phyloP scores from a whole-genome alignment of 2,888 invertebrate genomes.

The Seira musarum region DNA sequence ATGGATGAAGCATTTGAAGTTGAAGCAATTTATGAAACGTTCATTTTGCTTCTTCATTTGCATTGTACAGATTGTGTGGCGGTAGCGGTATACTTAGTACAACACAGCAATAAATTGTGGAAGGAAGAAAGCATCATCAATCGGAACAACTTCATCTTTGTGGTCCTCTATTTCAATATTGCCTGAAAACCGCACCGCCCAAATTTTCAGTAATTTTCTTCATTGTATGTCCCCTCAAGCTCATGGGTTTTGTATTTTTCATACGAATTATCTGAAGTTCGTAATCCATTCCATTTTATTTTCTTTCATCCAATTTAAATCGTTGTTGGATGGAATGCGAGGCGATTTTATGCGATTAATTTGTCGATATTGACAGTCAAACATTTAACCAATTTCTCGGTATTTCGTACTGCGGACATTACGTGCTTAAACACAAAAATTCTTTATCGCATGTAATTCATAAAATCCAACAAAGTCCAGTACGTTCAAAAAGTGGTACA shows the following conservation, averaged over 20 bases:
- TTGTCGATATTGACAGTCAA: neutral
- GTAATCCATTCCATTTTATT: no score
- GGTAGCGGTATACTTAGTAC: no score
- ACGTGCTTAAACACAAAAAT: no score
- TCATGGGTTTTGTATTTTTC: no score
- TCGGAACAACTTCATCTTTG: neutral
- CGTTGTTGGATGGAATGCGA: no score
- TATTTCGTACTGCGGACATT: no score
- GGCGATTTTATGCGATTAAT: neutral
- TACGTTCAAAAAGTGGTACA: no score
- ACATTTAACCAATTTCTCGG: no score
- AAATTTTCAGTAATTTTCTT: neutral
- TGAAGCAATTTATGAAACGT: neutral
- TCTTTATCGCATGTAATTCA: no score
- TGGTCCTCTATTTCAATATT: neutral
- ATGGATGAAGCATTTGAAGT: neutral
- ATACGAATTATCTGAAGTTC: no score
- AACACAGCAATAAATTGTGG: neutral
- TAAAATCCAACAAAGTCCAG: no score
- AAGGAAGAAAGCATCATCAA: neutral
- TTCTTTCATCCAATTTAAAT: no score
- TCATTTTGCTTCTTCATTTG: neutral
- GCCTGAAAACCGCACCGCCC: neutral
- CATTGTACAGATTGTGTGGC: neutral
- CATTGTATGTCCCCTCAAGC: neutral